phyloP scores from a whole-genome alignment of 2,797 vertebrate species.

The Bradypodion pumilum region DNA sequence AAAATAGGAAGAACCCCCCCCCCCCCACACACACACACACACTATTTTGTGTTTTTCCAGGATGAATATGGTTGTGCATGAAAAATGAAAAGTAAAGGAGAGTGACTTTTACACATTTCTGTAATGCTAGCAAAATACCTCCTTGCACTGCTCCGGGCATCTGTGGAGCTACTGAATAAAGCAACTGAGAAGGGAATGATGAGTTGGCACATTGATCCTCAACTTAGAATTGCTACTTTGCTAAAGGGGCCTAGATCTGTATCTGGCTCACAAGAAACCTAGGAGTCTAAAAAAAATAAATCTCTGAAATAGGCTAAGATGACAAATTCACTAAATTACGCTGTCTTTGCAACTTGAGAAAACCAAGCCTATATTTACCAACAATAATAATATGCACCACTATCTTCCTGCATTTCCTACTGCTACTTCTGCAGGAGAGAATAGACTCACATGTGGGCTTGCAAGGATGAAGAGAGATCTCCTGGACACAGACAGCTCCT shows the following conservation, averaged over 20 bases:
- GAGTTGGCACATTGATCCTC: conserved; percentile 13
- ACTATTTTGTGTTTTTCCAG: neutral
- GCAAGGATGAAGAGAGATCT: too few species aligned
- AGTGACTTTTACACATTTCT: conserved; percentile 7
- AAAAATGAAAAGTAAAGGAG: conserved; percentile 4
- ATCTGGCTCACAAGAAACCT: neutral
- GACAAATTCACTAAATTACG: neutral
- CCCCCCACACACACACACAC: too few species aligned
- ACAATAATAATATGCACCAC: too few species aligned
- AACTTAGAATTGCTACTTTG: conserved; percentile 6
- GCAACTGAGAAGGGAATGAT: neutral
- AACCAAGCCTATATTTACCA: neutral
- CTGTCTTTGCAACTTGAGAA: neutral
- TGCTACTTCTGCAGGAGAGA: too few species aligned
- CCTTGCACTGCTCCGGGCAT: conserved; percentile 3
- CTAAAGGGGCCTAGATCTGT: neutral
- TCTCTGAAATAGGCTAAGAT: neutral
- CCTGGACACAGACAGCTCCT: too few species aligned
- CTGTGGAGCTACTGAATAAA: conserved; percentile 10
- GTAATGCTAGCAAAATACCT: neutral
- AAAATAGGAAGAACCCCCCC: neutral
- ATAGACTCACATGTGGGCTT: too few species aligned
- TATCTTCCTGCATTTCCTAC: too few species aligned
- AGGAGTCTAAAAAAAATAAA: neutral
- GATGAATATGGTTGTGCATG: neutral